Percentiles rank a stretch among this genome's conserved stretches.
phyloP scores from a whole-genome alignment of 2,888 invertebrate genomes.

The Baronia brevicornis region DNA sequence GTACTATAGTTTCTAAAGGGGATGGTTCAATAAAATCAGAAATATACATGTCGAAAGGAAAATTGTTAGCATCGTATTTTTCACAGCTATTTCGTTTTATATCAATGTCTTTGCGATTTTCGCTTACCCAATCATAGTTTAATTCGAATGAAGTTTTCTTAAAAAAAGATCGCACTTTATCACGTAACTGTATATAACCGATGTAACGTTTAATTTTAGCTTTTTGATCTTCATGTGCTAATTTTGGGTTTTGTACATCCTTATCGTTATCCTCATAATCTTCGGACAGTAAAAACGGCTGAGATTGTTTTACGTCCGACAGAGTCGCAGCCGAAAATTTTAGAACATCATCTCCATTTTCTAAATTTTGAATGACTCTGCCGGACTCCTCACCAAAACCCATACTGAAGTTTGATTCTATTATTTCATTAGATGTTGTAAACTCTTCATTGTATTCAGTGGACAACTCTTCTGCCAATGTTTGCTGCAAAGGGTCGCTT shows the following conservation, averaged over 20 bases:
- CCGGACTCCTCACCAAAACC: slow-evolving; percentile 77
- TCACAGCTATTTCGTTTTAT: slow-evolving; percentile 12
- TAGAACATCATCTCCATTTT: slow-evolving; percentile 47
- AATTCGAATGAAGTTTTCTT: slow-evolving; percentile 44
- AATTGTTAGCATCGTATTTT: slow-evolving; percentile 16
- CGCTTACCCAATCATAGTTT: slow-evolving; percentile 27
- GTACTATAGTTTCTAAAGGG: slow-evolving; percentile 55
- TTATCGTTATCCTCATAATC: slow-evolving; percentile 27
- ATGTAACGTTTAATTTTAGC: slow-evolving; percentile 34
- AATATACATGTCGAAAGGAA: slow-evolving; percentile 68
- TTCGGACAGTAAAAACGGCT: slow-evolving; percentile 64
- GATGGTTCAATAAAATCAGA: slow-evolving; percentile 76
- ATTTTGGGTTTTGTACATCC: slow-evolving; percentile 19
- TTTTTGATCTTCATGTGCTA: slow-evolving; percentile 28
- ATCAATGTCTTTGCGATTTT: slow-evolving; percentile 27
- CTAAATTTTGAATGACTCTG: slow-evolving; percentile 71
- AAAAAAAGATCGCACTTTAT: slow-evolving; percentile 54
- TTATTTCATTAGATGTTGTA: slow-evolving; percentile 29
- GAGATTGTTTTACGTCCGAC: slow-evolving; percentile 75
- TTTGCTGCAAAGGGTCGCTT: slow-evolving; percentile 36
- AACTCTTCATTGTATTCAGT: slow-evolving; percentile 31
- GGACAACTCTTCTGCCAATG: slow-evolving; percentile 52
- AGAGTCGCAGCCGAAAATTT: slow-evolving; percentile 75
- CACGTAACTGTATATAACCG: slow-evolving; percentile 40
- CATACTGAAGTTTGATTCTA: slow-evolving; percentile 64